phyloP scores from a whole-genome alignment of 2,797 vertebrate genomes.

The Peromyscus nudipes region DNA sequence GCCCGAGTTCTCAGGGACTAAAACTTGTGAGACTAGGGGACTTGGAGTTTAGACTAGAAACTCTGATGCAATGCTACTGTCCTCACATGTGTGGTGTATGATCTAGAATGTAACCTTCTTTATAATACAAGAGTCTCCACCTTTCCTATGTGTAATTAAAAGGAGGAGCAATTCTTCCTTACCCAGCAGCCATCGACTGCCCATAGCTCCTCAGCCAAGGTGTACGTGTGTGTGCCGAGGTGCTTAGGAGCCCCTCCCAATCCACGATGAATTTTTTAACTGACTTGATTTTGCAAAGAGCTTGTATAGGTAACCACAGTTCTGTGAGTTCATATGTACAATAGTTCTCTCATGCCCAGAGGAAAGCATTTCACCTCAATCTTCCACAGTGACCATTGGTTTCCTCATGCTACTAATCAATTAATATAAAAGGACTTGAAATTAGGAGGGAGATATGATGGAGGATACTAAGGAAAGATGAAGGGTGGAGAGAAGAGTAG shows the following conservation, averaged over 20 bases:
- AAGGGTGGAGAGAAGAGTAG: background rate
- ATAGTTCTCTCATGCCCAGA: background rate
- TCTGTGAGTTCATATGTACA: background rate
- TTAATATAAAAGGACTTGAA: background rate
- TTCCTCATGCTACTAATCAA: background rate
- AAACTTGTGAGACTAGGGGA: background rate
- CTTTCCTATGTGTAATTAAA: background rate
- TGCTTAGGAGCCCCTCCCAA: background rate
- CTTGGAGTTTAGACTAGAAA: slow-evolving; percentile 6
- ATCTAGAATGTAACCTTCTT: background rate
- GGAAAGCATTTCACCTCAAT: background rate
- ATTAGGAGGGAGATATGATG: background rate
- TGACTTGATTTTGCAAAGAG: background rate
- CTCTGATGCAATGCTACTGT: background rate
- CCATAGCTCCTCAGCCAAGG: background rate
- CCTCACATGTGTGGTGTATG: background rate
- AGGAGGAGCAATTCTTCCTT: background rate
- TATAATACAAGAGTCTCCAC: background rate
- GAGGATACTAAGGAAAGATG: background rate
- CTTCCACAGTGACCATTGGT: background rate
- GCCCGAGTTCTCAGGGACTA: background rate
- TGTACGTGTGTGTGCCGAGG: background rate
- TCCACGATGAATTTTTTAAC: background rate
- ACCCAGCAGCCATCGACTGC: background rate
- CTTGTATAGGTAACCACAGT: background rate